Evolutionary conservation across 2,888 invertebrate species (phyloP), one percentile per base, ranked within the genome.

Genomic region (Drosophila rellima): DNA sequence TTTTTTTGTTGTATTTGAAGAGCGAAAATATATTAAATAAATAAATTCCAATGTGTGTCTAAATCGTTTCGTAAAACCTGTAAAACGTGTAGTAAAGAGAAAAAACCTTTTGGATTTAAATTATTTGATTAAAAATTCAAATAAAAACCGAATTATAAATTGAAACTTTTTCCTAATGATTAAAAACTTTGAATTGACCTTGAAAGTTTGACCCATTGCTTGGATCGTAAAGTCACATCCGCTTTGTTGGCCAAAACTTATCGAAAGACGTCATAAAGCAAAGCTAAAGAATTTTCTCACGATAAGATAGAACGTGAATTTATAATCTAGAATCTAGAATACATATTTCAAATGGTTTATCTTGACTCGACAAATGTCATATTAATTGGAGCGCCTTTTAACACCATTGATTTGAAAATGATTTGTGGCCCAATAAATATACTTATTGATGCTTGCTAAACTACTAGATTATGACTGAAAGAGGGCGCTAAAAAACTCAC

Each of bases 251-350:
- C 13, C n/a, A 50, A 39, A 18, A 17, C 11, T 52, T 51, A 52
- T 61, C 26, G 26, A 2, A 8, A 8, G 15, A 37, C 15, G 37
- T 73, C 45, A 33, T 26, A 8, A 8, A 4, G 17, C 18, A 20
- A 10, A 20, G 20, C 10, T 17, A 26, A 47, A 10, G 7, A 3
- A 13, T 20, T 39, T 45, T 54, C 42, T 50, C 35, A 54, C 56
- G 39, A 74, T 54, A 54, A 68, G 44, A 50, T 57, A 23, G 18
- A 44, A 31, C 26, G 10, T 23, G 11, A 18, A 17, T 57, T 57
- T 26, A 11, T 37, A 35, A 31, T 54, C 13, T 23, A 17, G 1
- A 54, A 13, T n/a, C 33, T 33, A 13, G 4, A 3, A 17, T 11
- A 11, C 39, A 39, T 39, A 17, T 17, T 47, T 23, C 15, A 23